Evolutionary conservation across 92 coral and sea anemone species (phyloP).

Genomic region (Zoanthus gigantus): DNA sequence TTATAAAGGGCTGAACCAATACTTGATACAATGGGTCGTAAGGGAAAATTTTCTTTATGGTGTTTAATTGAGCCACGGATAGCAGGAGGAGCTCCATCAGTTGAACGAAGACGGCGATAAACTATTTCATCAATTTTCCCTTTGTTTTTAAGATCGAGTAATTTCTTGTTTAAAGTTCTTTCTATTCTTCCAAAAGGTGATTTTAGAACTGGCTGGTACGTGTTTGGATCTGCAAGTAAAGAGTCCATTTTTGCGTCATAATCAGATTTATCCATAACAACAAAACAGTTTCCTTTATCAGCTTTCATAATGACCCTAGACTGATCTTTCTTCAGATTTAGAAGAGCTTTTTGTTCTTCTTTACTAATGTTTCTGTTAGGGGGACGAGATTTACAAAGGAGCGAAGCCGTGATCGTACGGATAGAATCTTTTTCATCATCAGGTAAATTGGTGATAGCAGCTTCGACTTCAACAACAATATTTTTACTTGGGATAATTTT

Average conservation of each 20-base stretch:
- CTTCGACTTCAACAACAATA: conserved; percentile 43
- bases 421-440: conserved; percentile 35
- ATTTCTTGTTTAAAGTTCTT: conserved; percentile 50
- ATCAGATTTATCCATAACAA: conserved; percentile 31
- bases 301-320: conserved; percentile 35
- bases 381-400: conserved; percentile 15
- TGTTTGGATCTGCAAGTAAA: conserved; percentile 41
- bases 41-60: conserved; percentile 43
- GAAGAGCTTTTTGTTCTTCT: conserved; percentile 34
- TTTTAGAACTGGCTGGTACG: conserved; percentile 35
- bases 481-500: conserved; percentile 33
- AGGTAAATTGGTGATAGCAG: conserved; percentile 23
- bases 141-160: conserved; percentile 46
- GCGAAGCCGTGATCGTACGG: conserved; percentile 19
- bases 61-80: conserved; percentile 48
- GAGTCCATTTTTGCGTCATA: conserved; percentile 35
- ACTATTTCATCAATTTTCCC: conserved; percentile 26
- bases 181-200: conserved; percentile 38
- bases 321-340: conserved; percentile 39
- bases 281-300: conserved; percentile 50
- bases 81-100: conserved; percentile 34
- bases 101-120: conserved; percentile 18
- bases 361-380: conserved; percentile 36
- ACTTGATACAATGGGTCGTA: conserved; percentile 61
- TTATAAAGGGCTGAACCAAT: conserved; percentile 21